Evolutionary conservation across 1,140 invertebrate genomes (phyloP).

Genomic region (Tetranychus urticae): DNA sequence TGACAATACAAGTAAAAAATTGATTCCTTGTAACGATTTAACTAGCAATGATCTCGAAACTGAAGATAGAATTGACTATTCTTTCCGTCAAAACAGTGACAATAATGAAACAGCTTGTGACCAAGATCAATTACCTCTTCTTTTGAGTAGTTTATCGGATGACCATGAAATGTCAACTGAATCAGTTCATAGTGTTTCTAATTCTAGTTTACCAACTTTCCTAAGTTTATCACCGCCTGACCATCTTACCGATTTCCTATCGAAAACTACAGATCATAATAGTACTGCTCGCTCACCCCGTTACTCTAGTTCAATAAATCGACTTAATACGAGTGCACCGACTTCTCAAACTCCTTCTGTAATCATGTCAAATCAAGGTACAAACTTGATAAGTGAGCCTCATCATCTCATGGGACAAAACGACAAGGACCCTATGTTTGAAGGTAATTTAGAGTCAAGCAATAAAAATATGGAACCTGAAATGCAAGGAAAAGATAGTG

Average conservation of each 20-base stretch:
- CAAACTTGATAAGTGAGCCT: not conserved
- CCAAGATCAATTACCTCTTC: not conserved
- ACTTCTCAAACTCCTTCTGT: not conserved
- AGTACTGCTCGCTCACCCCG: not conserved
- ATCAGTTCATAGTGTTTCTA: not conserved
- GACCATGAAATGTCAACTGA: not conserved
- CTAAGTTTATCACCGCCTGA: not conserved
- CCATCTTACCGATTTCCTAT: not conserved
- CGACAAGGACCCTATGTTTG: not conserved
- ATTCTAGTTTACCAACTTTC: not conserved
- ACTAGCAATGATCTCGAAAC: too few species aligned
- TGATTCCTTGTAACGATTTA: too few species aligned
- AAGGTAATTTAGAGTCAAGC: not conserved
- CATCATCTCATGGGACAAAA: not conserved
- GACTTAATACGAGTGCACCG: not conserved
- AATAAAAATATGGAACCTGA: not conserved
- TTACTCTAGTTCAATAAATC: not conserved
- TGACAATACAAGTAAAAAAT: too few species aligned
- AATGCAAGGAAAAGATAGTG: not conserved
- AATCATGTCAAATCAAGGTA: not conserved
- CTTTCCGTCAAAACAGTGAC: not conserved
- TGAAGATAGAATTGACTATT: too few species aligned
- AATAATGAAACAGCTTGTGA: not conserved
- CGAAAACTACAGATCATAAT: not conserved
- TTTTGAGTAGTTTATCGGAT: not conserved